Percentiles rank a stretch among this genome's conserved stretches.
phyloP scores from a whole-genome alignment of 2,113 vertebrate genomes.

The Ptilonorhynchus violaceus region DNA sequence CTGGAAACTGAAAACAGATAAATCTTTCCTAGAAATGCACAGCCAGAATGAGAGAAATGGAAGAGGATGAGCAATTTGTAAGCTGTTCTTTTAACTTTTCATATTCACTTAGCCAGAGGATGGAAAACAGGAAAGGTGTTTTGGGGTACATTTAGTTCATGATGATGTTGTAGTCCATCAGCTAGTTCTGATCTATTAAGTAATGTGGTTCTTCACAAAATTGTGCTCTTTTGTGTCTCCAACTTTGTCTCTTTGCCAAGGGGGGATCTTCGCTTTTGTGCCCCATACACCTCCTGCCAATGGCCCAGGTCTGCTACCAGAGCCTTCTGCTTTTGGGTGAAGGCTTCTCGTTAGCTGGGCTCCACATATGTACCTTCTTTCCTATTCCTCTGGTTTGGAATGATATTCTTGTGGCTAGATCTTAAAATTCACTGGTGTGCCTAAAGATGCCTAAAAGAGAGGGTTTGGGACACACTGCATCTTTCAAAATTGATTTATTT shows the following conservation, averaged over 20 bases:
- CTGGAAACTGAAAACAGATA: not conserved
- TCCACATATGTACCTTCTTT: not conserved
- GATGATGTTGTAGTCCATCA: not conserved
- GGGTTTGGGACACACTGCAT: not conserved
- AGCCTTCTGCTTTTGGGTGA: not conserved
- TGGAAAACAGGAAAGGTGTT: not conserved
- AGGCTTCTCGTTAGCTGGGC: not conserved
- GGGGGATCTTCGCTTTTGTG: not conserved
- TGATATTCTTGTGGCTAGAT: not conserved
- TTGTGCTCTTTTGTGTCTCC: not conserved
- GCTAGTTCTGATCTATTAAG: not conserved
- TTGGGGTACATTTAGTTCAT: not conserved
- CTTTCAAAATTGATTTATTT: not conserved
- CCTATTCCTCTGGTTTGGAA: not conserved
- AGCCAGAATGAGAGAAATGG: not conserved
- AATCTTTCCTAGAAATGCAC: not conserved
- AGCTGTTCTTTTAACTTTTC: not conserved
- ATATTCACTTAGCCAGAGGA: not conserved
- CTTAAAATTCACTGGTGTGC: not conserved
- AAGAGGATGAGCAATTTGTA: not conserved
- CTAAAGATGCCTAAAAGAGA: not conserved
- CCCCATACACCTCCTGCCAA: accelerated
- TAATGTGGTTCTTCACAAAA: not conserved
- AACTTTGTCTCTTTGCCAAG: not conserved
- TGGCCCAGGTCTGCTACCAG: not conserved